Evolutionary conservation across 1,140 invertebrate species (phyloP), one percentile per base, ranked within the genome.

Genomic region (Lethrus apterus): DNA sequence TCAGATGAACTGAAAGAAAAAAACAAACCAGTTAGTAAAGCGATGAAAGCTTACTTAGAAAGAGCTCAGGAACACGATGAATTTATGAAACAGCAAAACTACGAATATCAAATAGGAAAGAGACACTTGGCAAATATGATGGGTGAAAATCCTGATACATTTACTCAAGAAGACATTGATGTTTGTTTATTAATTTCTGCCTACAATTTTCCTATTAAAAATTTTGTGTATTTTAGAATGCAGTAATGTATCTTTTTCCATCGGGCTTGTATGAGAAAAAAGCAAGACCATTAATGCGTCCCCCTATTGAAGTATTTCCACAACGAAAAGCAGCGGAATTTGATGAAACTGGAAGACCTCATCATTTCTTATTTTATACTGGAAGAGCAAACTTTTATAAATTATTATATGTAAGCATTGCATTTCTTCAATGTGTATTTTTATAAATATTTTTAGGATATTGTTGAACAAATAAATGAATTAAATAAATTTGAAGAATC

Each of bases 71-170:
- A 82, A 57, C 79, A 93, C 64, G 83, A 93, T 65, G 76, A 81
- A 55, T 92, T 95, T 62, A 87, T 98, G 75, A 78, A 83, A 57
- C 76, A 80, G 51, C 80, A 97, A 69, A 73, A 76, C 34, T 59
- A 78, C 44, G 86, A 94, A 56, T 99, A 83, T 70, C 80, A 92
- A 61, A 82, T 93, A 60, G 95, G 96, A 8, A 91, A 88, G 66
- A 71, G 92, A 17, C 92, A 99, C 73, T 75, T 99, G 42, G 95
- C 95, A 3, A 98, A 98, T 67, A 98, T 99, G 78, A 99, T 99
- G 95, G 93, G 93, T 2, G 79, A 83, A 66, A 83, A 97, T 74
- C 79, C 83, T 1, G 83, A 90, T 52, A 81, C 74, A 7, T 89
- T 98, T 64, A 87, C 86, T 0, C 86, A 96, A 67, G 74, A 81